Evolutionary conservation across 2,797 vertebrate species (phyloP).

Genomic region (Morus bassanus): DNA sequence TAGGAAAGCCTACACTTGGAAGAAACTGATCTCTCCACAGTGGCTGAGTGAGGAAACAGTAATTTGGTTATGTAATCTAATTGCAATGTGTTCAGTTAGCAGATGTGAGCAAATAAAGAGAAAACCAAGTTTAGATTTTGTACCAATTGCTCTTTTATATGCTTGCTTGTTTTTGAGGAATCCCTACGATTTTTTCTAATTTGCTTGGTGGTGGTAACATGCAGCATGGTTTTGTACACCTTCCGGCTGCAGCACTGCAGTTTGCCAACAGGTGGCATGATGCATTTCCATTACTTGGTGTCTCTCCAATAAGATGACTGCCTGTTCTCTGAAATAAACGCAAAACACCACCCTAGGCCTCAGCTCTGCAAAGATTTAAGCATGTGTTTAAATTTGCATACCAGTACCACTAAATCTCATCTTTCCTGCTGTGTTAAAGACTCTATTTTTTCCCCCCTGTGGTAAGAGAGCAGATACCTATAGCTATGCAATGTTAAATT

Average conservation of each 20-base stretch:
- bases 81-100: conserved; percentile 69
- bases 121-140: conserved; percentile 44
- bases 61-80: conserved; percentile 75
- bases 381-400: neutral
- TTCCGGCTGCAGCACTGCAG: conserved; percentile 25
- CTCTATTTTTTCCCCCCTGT: neutral
- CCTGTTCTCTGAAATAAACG: neutral
- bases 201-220: conserved; percentile 16
- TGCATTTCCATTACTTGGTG: neutral
- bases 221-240: neutral
- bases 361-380: neutral
- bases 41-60: conserved; percentile 29
- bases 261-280: conserved; percentile 65
- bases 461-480: neutral
- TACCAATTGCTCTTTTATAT: conserved; percentile 62
- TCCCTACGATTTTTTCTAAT: conserved; percentile 63
- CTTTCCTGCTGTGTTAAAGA: neutral
- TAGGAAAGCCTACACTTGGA: conserved; percentile 53
- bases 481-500: neutral
- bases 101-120: conserved; percentile 76
- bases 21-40: conserved; percentile 48
- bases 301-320: neutral
- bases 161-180: conserved; percentile 64
- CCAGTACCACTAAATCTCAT: neutral
- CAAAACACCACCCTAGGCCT: neutral